Evolutionary conservation across 2,113 vertebrate genomes (phyloP), one percentile per base, ranked within the genome.

Genomic region (Andinoacara biseriatus): DNA sequence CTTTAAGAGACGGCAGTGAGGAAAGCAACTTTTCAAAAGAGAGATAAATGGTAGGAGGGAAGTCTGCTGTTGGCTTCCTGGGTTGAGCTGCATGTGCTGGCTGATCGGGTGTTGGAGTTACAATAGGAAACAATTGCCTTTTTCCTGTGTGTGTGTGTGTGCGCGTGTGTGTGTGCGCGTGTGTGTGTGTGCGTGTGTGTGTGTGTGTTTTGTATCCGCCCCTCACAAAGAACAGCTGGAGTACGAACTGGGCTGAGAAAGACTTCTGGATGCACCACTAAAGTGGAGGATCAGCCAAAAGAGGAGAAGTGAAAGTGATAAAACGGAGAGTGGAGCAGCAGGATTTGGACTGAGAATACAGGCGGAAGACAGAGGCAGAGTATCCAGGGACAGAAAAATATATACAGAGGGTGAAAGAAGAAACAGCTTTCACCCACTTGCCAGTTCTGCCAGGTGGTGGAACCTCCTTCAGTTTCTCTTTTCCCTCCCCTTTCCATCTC

Each of bases 31-130:
- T 84, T 87, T 91, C 65, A 75, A 67, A 85, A 83, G 83, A 67
- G 79, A 88, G 87, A 92, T 89, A 90, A 93, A 92, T 81, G 81
- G 86, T 87, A 72, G 89, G 82, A 59, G 87, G 78, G 63, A 74
- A 56, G 72, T 82, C 59, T 90, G 85, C 86, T 82, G 74, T 79
- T 90, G 86, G 86, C 89, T 93, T 94, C 92, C 93, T 87, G 90
- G 81, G 90, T 80, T 76, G 80, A 92, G 90, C 85, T 75, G 84
- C 81, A 85, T 76, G 62, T 24, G 76, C 89, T 76, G 91, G 89
- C 90, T 78, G 91, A 88, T 87, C 43, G 49, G 86, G 81, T 84
- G 85, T 58, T 89, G 81, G 83, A 85, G 57, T 58, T 82, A 86
- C 85, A 89, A 90, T 83, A 93, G 82, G 89, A 93, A 89, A 81